Base-by-base conservation (phyloP, 2,888 invertebrate species). In the Drosophila mettleri region DNA sequence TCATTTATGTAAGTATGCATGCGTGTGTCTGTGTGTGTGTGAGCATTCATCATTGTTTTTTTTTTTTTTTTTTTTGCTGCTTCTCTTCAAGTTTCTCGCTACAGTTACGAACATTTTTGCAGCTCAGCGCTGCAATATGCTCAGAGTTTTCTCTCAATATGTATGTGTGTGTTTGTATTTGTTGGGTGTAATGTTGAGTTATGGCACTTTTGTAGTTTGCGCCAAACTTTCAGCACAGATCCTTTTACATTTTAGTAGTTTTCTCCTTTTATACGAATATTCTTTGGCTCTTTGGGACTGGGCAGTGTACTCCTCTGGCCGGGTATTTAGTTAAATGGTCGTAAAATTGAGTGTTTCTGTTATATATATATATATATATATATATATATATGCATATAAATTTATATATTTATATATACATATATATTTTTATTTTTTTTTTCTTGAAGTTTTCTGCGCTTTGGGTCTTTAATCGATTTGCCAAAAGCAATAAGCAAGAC, bases 151-250 rank as follows among this genome's bases (percentile, higher is more conserved):
- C 27, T 20, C 39, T 61, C 46, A 39, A 41, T 69, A 29, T 46
- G 49, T 74, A 49, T 66, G 57, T 62, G 49, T 43, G 43, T 60
- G 54, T 20, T 45, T 46, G 41, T 58, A 64, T 75, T 60, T 70
- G 62, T 55, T 49, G 73, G 74, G 82, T 74, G 84, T 85, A 85
- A 88, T 88, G 80, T 80, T 85, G 88, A 85, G 74, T 88, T 86
- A 85, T 85, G 84, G 86, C 74, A 85, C 78, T 86, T 85, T 86
- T 86, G 86, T 86, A 85, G 85, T 85, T 85, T 83, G 75, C 53
- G 70, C 60, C 68, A 74, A 80, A 80, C 81, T 80, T 68, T 74
- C 48, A 12, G 24, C 12, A 41, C 12, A 68, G 41, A 46, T 46
- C 49, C 67, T 41, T 41, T 53, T 41, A 20, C 36, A 33, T 39